These are phyloP conservation scores for Girardia tigrina DNA, from an alignment of 2,888 invertebrate species.

Conservation along the genomic window DNA sequence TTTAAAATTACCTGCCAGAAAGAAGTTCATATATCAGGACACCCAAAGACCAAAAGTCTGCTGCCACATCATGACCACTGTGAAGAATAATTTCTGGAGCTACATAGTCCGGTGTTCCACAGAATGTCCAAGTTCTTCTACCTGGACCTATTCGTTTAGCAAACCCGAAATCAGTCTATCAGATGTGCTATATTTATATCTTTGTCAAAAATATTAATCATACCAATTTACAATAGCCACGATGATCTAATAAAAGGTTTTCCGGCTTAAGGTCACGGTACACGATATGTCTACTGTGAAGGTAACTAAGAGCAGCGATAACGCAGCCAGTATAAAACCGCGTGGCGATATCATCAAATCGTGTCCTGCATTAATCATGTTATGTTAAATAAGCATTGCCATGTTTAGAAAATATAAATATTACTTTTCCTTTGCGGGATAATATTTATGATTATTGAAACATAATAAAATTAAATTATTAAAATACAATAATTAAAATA, in stretches of 20 bases:
- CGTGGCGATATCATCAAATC: constrained; percentile 67
- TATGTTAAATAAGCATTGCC: too few species aligned
- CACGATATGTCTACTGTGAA: constrained; percentile 70
- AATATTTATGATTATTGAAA: too few species aligned
- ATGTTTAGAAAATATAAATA: too few species aligned
- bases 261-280: constrained; percentile 79
- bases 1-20: constrained; percentile 58
- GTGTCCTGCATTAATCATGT: too few species aligned
- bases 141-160: constrained; percentile 76
- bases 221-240: constrained; percentile 77
- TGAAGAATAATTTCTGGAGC: constrained; percentile 97
- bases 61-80: constrained; percentile 75
- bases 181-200: too few species aligned
- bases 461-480: too few species aligned
- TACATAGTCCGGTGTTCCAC: constrained; percentile 82
- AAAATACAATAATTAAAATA: too few species aligned
- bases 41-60: constrained; percentile 96
- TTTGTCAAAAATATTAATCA: constrained; percentile 41
- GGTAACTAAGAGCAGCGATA: constrained; percentile 74
- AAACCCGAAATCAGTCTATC: constrained; percentile 77
- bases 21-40: constrained; percentile 94
- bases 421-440: too few species aligned
- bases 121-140: constrained; percentile 97
- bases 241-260: constrained; percentile 67
- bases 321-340: constrained; percentile 81